phyloP scores from a whole-genome alignment of 1,140 invertebrate genomes.

The Cephus cinctus region DNA sequence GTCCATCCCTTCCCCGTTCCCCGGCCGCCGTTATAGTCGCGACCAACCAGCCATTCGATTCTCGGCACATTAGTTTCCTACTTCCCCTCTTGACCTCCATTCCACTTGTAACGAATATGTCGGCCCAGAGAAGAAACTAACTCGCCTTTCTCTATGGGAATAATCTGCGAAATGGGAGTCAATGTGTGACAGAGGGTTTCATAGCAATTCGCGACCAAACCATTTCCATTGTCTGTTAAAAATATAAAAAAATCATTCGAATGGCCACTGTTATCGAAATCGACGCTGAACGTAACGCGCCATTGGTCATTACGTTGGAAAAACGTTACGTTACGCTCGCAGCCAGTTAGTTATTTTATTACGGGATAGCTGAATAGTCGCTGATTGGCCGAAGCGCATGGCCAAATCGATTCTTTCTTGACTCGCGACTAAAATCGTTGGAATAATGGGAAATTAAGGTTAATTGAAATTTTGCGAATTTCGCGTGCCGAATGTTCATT shows the following conservation, averaged over 20 bases:
- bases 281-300: conserved; percentile 13
- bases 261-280: conserved; percentile 24
- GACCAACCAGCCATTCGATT: neutral
- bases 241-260: no score
- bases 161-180: neutral
- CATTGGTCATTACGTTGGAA: no score
- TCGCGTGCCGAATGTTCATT: no score
- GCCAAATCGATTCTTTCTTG: no score
- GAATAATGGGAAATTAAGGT: no score
- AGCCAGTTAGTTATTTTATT: conserved; percentile 27
- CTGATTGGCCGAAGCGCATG: conserved; percentile 33
- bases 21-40: neutral
- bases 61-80: neutral
- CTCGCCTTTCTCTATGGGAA: conserved; percentile 12
- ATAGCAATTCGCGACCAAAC: neutral
- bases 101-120: conserved; percentile 5
- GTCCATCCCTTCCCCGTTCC: neutral
- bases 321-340: conserved; percentile 5
- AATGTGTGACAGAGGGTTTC: neutral
- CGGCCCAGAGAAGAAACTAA: neutral
- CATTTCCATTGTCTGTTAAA: conserved; percentile 20
- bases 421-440: no score
- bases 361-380: conserved; percentile 27
- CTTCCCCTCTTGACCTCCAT: neutral
- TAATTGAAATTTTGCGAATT: no score